Conservation (phyloP, 1,140 invertebrate species). For the Trachymyrmex cornetzi region DNA sequence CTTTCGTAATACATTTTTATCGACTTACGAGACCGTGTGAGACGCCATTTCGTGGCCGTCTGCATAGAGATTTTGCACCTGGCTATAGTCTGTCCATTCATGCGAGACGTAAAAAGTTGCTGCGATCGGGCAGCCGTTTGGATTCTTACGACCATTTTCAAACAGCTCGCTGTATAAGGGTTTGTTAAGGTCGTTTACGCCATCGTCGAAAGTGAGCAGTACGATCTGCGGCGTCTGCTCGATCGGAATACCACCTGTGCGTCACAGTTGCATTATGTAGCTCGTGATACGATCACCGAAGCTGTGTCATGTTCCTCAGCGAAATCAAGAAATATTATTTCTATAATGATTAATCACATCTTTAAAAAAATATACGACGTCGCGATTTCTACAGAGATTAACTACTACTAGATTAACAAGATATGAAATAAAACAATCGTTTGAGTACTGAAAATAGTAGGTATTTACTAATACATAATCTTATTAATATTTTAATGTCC, state of each 20-base stretch:
- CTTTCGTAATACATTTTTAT: neutral
- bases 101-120: conserved; percentile 99
- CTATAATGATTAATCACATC: neutral
- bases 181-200: conserved; percentile 97
- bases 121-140: conserved; percentile 97
- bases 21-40: conserved; percentile 98
- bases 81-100: conserved; percentile 99
- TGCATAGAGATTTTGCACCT: conserved; percentile 98
- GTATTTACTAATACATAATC: neutral
- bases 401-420: neutral
- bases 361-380: neutral
- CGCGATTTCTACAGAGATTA: neutral
- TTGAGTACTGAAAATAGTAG: neutral
- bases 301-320: neutral
- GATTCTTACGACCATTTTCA: conserved; percentile 95
- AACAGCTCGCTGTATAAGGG: conserved; percentile 95
- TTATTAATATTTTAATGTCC: neutral
- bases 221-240: conserved; percentile 96
- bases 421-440: neutral
- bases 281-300: neutral
- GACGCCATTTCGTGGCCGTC: conserved; percentile 98
- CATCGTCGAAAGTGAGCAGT: conserved; percentile 97
- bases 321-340: conserved; percentile 7
- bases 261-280: conserved; percentile 42
- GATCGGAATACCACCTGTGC: conserved; percentile 91